phyloP scores from a whole-genome alignment of 2,797 vertebrate genomes.

The Xyrichtys novacula region DNA sequence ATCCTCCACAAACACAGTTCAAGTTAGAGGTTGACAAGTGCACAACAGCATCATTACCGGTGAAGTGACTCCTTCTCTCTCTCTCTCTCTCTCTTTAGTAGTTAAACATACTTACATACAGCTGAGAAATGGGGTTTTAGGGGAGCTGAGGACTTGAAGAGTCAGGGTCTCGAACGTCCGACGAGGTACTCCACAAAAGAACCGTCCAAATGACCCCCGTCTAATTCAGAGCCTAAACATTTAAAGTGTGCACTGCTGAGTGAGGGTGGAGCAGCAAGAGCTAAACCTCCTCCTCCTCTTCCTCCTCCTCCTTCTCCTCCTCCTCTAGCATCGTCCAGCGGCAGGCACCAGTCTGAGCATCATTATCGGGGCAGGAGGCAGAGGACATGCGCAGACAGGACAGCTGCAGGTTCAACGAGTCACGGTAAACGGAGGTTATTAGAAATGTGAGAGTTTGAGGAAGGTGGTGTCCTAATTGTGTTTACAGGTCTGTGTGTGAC shows the following conservation, averaged over 20 bases:
- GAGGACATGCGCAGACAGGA: conserved; percentile 65
- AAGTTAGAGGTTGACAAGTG: conserved; percentile 51
- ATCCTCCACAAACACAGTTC: background rate
- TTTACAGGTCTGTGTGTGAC: no score
- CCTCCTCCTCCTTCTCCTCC: conserved; percentile 58
- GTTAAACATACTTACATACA: conserved; percentile 78
- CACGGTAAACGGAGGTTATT: background rate
- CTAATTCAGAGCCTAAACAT: conserved; percentile 66
- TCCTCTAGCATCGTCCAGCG: conserved; percentile 30
- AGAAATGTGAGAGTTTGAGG: background rate
- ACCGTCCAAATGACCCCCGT: conserved; percentile 84
- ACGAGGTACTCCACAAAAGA: conserved; percentile 82
- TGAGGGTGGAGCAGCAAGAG: conserved; percentile 71
- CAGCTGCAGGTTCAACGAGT: background rate
- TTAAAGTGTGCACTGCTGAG: conserved; percentile 76
- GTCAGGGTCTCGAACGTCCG: conserved; percentile 76
- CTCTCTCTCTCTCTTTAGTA: no score
- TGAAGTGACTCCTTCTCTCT: background rate
- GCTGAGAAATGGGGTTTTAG: conserved; percentile 40
- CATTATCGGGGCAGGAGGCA: conserved; percentile 29
- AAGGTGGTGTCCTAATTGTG: no score
- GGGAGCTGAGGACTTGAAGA: conserved; percentile 58
- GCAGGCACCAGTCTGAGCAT: conserved; percentile 54
- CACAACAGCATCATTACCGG: conserved; percentile 2
- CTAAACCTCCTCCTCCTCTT: conserved; percentile 49